A percentile compares a stretch with the other conserved stretches of the same genome.
These are phyloP conservation scores for Acheta domesticus DNA, from an alignment of 2,888 invertebrate genomes.

Conservation along the genomic window DNA sequence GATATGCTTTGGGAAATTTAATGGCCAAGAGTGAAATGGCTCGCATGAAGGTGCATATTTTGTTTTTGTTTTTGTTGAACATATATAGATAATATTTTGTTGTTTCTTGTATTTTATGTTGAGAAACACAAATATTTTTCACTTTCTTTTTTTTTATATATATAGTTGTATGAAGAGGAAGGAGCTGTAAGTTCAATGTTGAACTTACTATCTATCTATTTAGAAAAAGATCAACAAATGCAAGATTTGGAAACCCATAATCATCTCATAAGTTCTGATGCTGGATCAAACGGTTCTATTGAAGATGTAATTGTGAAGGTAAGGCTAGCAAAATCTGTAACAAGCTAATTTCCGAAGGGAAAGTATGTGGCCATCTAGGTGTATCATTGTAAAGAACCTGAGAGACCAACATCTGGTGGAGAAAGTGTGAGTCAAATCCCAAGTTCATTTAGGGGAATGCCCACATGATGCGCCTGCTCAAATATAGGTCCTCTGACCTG, in stretches of 20 bases:
- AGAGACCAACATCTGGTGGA: no score
- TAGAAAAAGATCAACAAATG: constrained; percentile 47
- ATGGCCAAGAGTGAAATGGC: constrained; percentile 73
- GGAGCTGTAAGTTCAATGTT: constrained; percentile 55
- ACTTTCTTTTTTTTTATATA: neutral
- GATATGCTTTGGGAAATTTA: constrained; percentile 81
- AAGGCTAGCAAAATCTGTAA: constrained; percentile 32
- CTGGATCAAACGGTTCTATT: constrained; percentile 54
- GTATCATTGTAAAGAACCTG: no score
- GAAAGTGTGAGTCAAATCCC: no score
- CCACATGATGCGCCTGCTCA: no score
- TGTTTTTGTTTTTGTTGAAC: neutral
- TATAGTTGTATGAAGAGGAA: constrained; percentile 56
- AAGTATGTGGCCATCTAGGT: no score
- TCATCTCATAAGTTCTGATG: constrained; percentile 36
- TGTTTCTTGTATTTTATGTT: no score
- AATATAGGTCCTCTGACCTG: no score
- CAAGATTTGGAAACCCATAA: constrained; percentile 32
- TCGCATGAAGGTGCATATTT: constrained; percentile 55
- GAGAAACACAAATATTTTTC: neutral
- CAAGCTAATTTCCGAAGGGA: no score
- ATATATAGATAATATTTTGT: no score
- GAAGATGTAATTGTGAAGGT: constrained; percentile 71
- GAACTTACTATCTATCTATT: constrained; percentile 54
- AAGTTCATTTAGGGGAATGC: no score